phyloP scores from a whole-genome alignment of 2,113 vertebrate species.

The Melanotaenia duboulayi region DNA sequence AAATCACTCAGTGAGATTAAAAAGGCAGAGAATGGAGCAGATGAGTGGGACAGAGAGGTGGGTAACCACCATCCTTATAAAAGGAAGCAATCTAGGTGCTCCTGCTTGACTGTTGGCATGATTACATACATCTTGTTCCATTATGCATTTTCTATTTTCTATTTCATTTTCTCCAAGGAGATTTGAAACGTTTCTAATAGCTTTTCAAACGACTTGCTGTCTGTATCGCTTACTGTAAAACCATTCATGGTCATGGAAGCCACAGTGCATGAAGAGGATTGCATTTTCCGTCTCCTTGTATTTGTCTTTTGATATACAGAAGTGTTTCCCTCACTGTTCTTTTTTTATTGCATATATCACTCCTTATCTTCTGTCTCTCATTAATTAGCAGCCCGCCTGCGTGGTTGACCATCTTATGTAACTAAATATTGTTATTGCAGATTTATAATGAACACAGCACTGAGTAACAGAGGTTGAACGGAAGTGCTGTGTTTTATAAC shows the following conservation, averaged over 20 bases:
- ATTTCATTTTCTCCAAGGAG: slow-evolving; percentile 72
- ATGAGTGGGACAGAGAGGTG: slow-evolving; percentile 41
- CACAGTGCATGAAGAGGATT: slow-evolving; percentile 40
- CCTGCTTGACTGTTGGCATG: slow-evolving; percentile 62
- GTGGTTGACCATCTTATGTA: slow-evolving; percentile 7
- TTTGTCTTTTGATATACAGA: slow-evolving; percentile 31
- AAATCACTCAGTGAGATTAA: slow-evolving; percentile 85
- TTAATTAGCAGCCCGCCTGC: slow-evolving; percentile 16
- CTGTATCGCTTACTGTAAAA: slow-evolving; percentile 62
- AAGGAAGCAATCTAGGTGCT: slow-evolving; percentile 55
- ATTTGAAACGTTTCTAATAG: slow-evolving; percentile 79
- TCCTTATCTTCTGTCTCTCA: slow-evolving; percentile 9
- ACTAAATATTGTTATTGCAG: background rate
- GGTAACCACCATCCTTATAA: slow-evolving; percentile 24
- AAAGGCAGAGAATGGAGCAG: slow-evolving; percentile 53
- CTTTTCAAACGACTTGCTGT: slow-evolving; percentile 76
- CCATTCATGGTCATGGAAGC: slow-evolving; percentile 42
- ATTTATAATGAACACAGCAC: slow-evolving; percentile 12
- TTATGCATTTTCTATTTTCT: slow-evolving; percentile 69
- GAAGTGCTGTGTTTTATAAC: slow-evolving; percentile 1
- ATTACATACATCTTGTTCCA: slow-evolving; percentile 77
- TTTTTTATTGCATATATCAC: background rate
- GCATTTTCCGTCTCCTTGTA: slow-evolving; percentile 29
- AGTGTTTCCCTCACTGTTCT: background rate
- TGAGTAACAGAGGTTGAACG: slow-evolving; percentile 6